These are phyloP conservation scores for Anguilla japonica DNA, from an alignment of 2,113 vertebrate genomes.

Conservation along the genomic window DNA sequence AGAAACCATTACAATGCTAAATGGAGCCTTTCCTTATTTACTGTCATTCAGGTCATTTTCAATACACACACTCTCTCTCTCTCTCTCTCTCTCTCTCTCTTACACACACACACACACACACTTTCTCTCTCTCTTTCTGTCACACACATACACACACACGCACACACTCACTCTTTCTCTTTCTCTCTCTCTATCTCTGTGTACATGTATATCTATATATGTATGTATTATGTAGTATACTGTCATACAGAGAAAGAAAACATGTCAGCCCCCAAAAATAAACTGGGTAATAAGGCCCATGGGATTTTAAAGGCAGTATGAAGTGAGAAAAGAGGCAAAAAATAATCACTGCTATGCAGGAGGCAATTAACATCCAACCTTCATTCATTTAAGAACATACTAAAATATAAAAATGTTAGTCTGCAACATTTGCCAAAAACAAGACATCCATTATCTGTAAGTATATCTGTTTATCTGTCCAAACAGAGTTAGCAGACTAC, in stretches of 20 bases:
- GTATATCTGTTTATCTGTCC: not conserved
- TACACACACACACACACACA: too few relatives aligned
- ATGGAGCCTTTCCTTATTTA: not conserved
- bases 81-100: slow-evolving; percentile 44
- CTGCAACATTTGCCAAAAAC: too few relatives aligned
- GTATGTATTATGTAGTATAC: too few relatives aligned
- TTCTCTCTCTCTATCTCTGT: too few relatives aligned
- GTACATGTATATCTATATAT: not conserved
- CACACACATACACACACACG: too few relatives aligned
- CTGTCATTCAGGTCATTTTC: slow-evolving; percentile 15
- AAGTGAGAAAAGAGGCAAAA: not conserved
- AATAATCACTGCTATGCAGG: not conserved
- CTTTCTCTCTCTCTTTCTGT: too few relatives aligned
- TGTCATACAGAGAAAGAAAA: not conserved
- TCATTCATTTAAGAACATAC: not conserved
- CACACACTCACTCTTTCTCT: too few relatives aligned
- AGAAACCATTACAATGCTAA: slow-evolving; percentile 4
- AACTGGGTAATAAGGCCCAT: not conserved
- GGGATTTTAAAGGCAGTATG: not conserved
- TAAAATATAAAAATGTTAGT: not conserved
- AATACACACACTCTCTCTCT: slow-evolving; percentile 23
- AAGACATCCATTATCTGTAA: not conserved
- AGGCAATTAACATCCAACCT: not conserved
- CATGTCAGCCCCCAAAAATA: not conserved
- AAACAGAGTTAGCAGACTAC: not conserved